These are phyloP conservation scores for Glaucopsyche alexis DNA, from an alignment of 2,888 invertebrate genomes.

Conservation along the genomic window DNA sequence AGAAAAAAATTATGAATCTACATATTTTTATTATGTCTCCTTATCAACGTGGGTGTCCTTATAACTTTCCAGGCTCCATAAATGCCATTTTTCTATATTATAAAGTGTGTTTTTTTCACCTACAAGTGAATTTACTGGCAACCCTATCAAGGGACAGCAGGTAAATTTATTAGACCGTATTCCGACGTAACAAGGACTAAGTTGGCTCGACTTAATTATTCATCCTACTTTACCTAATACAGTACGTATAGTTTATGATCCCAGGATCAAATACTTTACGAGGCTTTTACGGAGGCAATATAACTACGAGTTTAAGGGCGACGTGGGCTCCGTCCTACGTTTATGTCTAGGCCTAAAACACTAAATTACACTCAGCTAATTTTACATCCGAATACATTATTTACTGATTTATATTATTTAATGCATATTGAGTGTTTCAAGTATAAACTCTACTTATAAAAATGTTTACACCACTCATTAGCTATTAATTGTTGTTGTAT, in stretches of 20 bases:
- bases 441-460: too few species aligned
- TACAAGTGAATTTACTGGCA: not conserved
- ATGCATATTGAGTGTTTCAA: too few species aligned
- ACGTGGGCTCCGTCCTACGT: slow-evolving; percentile 14
- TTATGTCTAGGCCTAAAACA: not conserved
- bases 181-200: slow-evolving; percentile 31
- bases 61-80: not conserved
- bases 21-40: too few species aligned
- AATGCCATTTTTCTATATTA: not conserved
- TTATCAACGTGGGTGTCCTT: not conserved
- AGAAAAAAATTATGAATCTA: too few species aligned
- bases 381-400: not conserved
- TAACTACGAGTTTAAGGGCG: slow-evolving; percentile 17
- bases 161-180: slow-evolving; percentile 31
- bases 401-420: not conserved
- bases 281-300: slow-evolving; percentile 18
- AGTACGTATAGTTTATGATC: slow-evolving; percentile 31
- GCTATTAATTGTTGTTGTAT: too few species aligned
- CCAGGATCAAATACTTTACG: slow-evolving; percentile 18
- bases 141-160: not conserved
- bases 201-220: slow-evolving; percentile 30
- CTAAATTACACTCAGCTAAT: not conserved
- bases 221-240: slow-evolving; percentile 16
- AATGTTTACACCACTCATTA: too few species aligned
- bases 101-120: not conserved